A percentile compares a stretch with the other conserved stretches of the same genome.
Evolutionary conservation across 2,113 vertebrate species (phyloP).

Genomic region (Platichthys flesus): DNA sequence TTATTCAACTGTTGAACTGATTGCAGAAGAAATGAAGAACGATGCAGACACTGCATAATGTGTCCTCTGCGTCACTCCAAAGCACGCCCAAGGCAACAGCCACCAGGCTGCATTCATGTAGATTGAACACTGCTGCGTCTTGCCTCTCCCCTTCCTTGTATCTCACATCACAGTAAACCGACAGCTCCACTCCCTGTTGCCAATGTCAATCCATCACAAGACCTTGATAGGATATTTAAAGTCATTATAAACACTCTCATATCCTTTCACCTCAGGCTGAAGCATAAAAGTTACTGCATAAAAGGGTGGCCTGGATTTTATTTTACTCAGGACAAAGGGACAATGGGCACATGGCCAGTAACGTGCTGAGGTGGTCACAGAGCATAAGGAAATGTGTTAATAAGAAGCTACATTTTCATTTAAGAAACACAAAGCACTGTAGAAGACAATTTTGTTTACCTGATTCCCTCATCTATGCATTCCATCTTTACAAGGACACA

Average conservation of each 20-base stretch:
- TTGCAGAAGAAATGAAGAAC: slow-evolving; percentile 45
- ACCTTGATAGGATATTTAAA: slow-evolving; percentile 63
- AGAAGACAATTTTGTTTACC: background rate
- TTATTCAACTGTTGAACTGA: slow-evolving; percentile 41
- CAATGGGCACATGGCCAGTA: slow-evolving; percentile 5
- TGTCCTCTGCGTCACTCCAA: slow-evolving; percentile 57
- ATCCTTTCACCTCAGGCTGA: slow-evolving; percentile 39
- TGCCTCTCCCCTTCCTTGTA: slow-evolving; percentile 29
- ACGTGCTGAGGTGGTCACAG: slow-evolving; percentile 6
- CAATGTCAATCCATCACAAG: slow-evolving; percentile 54
- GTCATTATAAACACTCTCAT: slow-evolving; percentile 47
- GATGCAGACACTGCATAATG: slow-evolving; percentile 51
- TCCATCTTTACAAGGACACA: background rate
- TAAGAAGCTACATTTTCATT: slow-evolving; percentile 19
- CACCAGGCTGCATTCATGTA: slow-evolving; percentile 54
- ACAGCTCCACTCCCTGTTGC: slow-evolving; percentile 24
- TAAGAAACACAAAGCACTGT: slow-evolving; percentile 13
- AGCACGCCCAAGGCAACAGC: slow-evolving; percentile 65
- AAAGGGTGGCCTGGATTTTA: slow-evolving; percentile 54
- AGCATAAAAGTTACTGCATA: slow-evolving; percentile 37
- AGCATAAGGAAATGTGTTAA: slow-evolving; percentile 39
- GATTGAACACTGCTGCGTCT: slow-evolving; percentile 44
- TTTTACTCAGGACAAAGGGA: slow-evolving; percentile 51
- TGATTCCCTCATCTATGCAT: slow-evolving; percentile 14
- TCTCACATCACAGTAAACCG: slow-evolving; percentile 49